Evolutionary conservation across 2,888 invertebrate species (phyloP).

Genomic region (Hoplodrina ambigua): DNA sequence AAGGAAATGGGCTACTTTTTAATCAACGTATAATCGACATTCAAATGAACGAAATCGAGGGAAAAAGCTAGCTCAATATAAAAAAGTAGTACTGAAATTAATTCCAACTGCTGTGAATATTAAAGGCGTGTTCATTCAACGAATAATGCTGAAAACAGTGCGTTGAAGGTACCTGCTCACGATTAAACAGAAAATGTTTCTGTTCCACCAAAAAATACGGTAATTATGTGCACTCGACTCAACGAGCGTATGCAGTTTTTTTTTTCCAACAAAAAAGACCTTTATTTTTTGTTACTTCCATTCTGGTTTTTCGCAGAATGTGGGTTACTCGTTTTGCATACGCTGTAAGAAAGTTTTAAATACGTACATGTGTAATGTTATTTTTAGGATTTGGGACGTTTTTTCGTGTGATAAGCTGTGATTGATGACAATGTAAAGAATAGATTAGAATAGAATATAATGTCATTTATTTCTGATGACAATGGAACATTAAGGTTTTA

Average conservation of each 20-base stretch:
- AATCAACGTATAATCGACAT: too few species aligned
- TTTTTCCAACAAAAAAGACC: slow-evolving; percentile 42
- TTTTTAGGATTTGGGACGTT: slow-evolving; percentile 7
- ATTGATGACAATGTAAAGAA: background rate
- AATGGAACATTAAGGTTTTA: too few species aligned
- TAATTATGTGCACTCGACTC: slow-evolving; percentile 64
- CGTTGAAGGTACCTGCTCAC: slow-evolving; percentile 30
- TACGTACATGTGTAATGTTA: slow-evolving; percentile 18
- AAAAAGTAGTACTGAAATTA: background rate
- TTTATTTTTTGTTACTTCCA: slow-evolving; percentile 41
- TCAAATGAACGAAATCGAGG: too few species aligned
- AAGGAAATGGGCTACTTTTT: too few species aligned
- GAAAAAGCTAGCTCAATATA: too few species aligned
- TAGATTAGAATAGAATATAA: background rate
- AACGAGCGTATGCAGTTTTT: slow-evolving; percentile 49
- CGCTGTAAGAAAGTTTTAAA: slow-evolving; percentile 50
- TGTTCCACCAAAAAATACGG: slow-evolving; percentile 53
- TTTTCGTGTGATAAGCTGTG: background rate
- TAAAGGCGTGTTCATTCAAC: slow-evolving; percentile 39
- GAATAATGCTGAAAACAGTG: slow-evolving; percentile 30
- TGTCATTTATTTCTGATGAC: too few species aligned
- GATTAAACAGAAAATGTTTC: slow-evolving; percentile 46
- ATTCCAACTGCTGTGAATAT: slow-evolving; percentile 9
- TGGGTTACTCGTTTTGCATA: slow-evolving; percentile 60
- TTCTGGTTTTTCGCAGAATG: slow-evolving; percentile 51